A percentile compares a stretch with the other conserved stretches of the same genome.
Evolutionary conservation across 2,113 vertebrate genomes (phyloP).

Genomic region (Muntiacus reevesi): DNA sequence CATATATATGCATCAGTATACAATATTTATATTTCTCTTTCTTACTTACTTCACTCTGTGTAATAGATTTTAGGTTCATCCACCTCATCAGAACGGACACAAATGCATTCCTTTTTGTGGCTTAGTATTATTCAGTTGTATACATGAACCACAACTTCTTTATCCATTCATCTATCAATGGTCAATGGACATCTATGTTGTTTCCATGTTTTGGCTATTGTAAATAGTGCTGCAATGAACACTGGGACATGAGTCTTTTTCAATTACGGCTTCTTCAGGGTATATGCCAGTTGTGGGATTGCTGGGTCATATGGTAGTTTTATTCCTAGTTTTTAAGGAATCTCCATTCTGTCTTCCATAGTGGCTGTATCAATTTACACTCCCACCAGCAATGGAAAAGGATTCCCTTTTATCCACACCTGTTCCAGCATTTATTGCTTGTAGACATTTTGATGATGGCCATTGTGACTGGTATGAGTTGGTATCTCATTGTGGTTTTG

Average conservation of each 20-base stretch:
- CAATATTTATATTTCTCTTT: background rate
- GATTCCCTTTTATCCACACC: background rate
- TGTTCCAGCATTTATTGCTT: background rate
- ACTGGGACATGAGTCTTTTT: background rate
- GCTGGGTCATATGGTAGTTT: background rate
- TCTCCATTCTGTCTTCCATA: background rate
- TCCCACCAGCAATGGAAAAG: background rate
- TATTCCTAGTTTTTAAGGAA: background rate
- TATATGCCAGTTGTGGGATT: background rate
- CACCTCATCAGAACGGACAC: background rate
- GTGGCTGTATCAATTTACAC: background rate
- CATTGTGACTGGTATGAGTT: background rate
- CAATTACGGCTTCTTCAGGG: background rate
- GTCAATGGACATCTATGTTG: background rate
- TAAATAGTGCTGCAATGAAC: background rate
- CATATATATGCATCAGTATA: background rate
- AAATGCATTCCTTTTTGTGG: background rate
- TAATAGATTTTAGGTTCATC: background rate
- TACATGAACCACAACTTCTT: background rate
- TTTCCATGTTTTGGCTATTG: background rate
- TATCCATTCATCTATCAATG: background rate
- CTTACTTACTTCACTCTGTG: background rate
- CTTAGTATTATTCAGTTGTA: background rate
- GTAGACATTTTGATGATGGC: background rate
- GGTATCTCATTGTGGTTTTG: background rate